Base-by-base conservation (phyloP, 2,888 invertebrate species). In the Trichopoda pennipes region DNA sequence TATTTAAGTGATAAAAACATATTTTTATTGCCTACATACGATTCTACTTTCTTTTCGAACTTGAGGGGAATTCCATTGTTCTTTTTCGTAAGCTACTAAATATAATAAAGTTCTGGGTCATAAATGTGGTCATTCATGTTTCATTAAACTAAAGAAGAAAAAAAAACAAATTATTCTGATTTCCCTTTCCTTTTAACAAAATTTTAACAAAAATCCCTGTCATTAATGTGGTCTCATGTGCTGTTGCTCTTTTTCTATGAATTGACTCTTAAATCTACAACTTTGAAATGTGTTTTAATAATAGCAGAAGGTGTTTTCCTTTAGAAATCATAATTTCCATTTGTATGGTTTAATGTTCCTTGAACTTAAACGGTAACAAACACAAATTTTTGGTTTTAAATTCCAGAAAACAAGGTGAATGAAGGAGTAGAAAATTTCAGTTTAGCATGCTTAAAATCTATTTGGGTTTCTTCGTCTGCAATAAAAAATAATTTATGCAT, bases 121-220 rank as follows among this genome's bases (percentile, higher is more conserved):
- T 89, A 88, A 89, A 88, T 87, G 88, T 87, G 88, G 88, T 87
- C 87, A 88, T 87, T 88, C 81, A 78, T 84, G 86, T 86, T 85
- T 70, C 84, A 88, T 87, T 77, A 80, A 69, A 55, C 38, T 66
- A 72, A 61, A 53, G 49, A 70, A 21, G 21, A 51, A 35, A 28
- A 28, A 28, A 28, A 28, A 2, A 28, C 28, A 28, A 28, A 28
- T 28, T 28, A n/a, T 32, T n/a, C 51, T 19, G 9, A n/a, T 44
- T 68, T 53, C 49, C 23, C n/a, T 51, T 55, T 55, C n/a, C 17
- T 69, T 63, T n/a, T 35, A 35, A 12, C 21, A 12, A 66, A 73
- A 68, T 60, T 49, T 38, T 28, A 32, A 49, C 23, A 47, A 17
- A 82, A 80, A 74, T 74, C 66, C 66, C 63, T 51, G 64, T 2